Evolutionary conservation across 2,113 vertebrate genomes (phyloP), one percentile per base, ranked within the genome.

Genomic region (Chloropsis hardwickii): DNA sequence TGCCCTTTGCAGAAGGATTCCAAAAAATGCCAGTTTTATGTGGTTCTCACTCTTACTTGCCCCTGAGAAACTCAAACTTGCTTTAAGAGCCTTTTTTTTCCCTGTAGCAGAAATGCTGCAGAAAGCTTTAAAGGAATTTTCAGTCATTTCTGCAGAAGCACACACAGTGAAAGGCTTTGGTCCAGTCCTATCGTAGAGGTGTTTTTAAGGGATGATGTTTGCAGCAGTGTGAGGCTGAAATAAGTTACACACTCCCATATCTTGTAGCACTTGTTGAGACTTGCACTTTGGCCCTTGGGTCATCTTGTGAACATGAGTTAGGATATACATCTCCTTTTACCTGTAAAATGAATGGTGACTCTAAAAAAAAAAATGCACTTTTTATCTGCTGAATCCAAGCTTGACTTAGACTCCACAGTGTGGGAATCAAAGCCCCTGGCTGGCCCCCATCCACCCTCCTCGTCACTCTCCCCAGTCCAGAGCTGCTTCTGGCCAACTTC

Each of bases 221-320:
- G 56, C n/a, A 48, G 61, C 27, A 24, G 22, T 14, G 13, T 48
- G 51, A 64, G 53, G 27, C 47, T 3, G 6, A 81, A 58, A 14
- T 31, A 31, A n/a, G 17, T 3, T 3, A 12, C 40, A 10, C 0
- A 0, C 7, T 78, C 83, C 10, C 0, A 0, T 47, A 3, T 67
- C 33, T 51, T 4, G 1, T 50, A 72, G 18, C 33, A 3, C 25
- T 71, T 72, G 37, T 11, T 37, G 28, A 73, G 65, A 45, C 12
- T 45, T 62, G 42, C 14, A 8, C 5, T 45, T 91, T 1, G 2
- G 24, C 33, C 42, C 12, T 7, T 0, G 4, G 57, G 27, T 82
- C 37, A 22, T 16, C 42, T 86, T 54, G 20, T 29, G 54, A 81
- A 53, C 0, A 0, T 29, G 33, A 33, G 42, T 50, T 54, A 56